These are phyloP conservation scores for Pteronotus mesoamericanus DNA, from an alignment of 2,797 vertebrate species.

Conservation along the genomic window DNA sequence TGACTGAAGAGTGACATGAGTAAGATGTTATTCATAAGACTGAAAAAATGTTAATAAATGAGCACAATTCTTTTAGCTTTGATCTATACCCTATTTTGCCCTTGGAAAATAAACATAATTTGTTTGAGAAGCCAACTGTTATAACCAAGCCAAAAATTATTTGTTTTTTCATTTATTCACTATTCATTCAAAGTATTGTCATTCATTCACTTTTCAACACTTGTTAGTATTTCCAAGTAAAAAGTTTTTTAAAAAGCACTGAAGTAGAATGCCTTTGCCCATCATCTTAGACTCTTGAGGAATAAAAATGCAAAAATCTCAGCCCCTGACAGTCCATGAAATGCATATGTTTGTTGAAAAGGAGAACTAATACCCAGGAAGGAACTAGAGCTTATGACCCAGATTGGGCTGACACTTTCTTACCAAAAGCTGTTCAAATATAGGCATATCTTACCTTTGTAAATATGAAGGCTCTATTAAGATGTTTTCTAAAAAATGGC, in stretches of 20 bases:
- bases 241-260: neutral
- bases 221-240: neutral
- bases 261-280: neutral
- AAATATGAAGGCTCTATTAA: neutral
- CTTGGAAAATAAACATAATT: neutral
- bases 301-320: neutral
- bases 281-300: neutral
- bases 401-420: neutral
- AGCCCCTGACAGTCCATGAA: neutral
- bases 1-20: neutral
- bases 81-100: neutral
- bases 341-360: neutral
- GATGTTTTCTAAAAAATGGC: neutral
- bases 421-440: neutral
- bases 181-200: neutral
- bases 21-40: conserved; percentile 1
- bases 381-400: neutral
- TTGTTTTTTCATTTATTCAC: neutral
- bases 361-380: neutral
- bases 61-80: neutral
- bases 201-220: neutral
- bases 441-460: neutral
- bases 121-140: neutral
- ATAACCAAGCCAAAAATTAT: neutral
- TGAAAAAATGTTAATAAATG: neutral